Evolutionary conservation across 2,113 vertebrate species (phyloP).

Genomic region (Trichechus manatus): DNA sequence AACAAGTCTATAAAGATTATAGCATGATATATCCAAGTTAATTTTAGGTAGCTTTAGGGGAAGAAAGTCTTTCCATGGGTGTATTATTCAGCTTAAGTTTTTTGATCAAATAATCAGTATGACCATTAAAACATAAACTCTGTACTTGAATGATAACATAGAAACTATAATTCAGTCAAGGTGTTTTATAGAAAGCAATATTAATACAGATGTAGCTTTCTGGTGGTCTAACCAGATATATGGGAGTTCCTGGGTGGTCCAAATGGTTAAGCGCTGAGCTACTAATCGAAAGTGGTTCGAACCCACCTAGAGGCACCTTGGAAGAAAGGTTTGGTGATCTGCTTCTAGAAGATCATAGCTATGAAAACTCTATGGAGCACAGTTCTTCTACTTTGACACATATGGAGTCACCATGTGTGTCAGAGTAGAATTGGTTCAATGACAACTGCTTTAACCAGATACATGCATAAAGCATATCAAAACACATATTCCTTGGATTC

Average conservation of each 20-base stretch:
- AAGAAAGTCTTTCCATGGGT: neutral
- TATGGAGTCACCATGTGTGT: no score
- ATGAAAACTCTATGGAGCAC: no score
- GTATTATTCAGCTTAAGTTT: neutral
- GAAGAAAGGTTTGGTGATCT: no score
- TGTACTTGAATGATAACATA: neutral
- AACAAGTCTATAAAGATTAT: slow-evolving; percentile 1
- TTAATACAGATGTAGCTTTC: neutral
- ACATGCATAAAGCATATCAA: slow-evolving; percentile 26
- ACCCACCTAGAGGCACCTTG: no score
- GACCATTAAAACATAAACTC: neutral
- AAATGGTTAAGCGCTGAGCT: no score
- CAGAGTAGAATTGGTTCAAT: no score
- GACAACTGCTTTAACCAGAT: neutral
- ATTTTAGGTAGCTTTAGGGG: neutral
- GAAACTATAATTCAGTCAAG: slow-evolving; percentile 19
- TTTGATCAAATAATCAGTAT: neutral
- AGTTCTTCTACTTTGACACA: no score
- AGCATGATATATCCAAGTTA: neutral
- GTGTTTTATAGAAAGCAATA: neutral
- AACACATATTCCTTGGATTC: neutral
- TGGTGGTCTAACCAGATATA: neutral
- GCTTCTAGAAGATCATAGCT: no score
- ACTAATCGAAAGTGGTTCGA: no score
- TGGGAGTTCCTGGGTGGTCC: no score